Evolutionary conservation across 2,888 invertebrate species (phyloP), one percentile per base, ranked within the genome.

Genomic region (Periphyllus acericola): DNA sequence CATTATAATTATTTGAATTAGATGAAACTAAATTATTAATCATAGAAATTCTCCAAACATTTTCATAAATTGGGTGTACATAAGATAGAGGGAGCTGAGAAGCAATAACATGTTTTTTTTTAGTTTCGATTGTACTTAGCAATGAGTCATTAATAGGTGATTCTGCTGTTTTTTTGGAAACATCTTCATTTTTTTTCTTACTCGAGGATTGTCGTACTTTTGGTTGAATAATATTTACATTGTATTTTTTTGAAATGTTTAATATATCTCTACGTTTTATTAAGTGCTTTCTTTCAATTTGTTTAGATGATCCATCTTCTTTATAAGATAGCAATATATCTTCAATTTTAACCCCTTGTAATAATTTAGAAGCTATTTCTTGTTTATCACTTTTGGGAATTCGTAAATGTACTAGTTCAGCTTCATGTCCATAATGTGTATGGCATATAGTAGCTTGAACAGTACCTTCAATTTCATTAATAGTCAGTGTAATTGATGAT

Each of bases 311-410:
- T 17, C 32, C 46, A 55, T 86, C 79, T 80, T 55, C n/a, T 68
- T 80, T 72, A 32, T 80, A 72, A 29, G 55, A 71, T 55, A 21
- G 60, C 25, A 80, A 36, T 86, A 80, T 80, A 29, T 86, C 86
- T 32, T 86, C 79, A 19, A 80, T 80, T 46, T 72, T 79, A 29
- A 86, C 55, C 36, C 86, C 79, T 80, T 86, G 79, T 72, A 72
- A 79, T 71, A 85, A 36, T 72, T 86, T 86, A 2, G 79, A 79
- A 29, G 79, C 86, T 80, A 86, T 80, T 72, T 86, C 86, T 55
- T 80, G 79, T 80, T 86, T 86, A 40, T 78, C 84, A 78, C 34
- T 68, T 52, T 86, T 80, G 60, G 79, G 29, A 29, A 86, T 86
- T 86, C 66, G 52, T 86, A 80, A 78, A 72, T 86, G 86, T 21